A percentile compares a stretch with the other conserved stretches of the same genome.
Conservation (phyloP, 2,888 invertebrate genomes). For the Sisyra terminalis region DNA sequence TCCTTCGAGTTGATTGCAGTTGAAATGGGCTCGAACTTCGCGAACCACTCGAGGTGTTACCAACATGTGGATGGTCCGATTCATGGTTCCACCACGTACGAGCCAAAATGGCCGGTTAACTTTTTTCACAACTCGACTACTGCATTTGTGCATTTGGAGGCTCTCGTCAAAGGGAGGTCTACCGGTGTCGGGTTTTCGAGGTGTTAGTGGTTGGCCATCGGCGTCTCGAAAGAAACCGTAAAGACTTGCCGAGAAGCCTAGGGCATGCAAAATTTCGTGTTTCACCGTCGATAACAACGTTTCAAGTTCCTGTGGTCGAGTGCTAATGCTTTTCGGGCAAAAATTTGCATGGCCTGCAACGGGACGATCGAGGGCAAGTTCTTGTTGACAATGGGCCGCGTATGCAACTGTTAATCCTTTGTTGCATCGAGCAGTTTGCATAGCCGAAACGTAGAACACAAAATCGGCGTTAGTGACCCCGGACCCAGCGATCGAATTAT, state of each 20-base stretch:
- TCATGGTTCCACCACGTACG: conserved; percentile 58
- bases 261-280: conserved; percentile 94
- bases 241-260: conserved; percentile 92
- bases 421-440: conserved; percentile 83
- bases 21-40: conserved; percentile 80
- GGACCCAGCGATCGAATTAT: conserved; percentile 35
- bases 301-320: conserved; percentile 78
- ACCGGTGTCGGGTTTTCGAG: conserved; percentile 63
- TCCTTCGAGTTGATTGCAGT: conserved; percentile 76
- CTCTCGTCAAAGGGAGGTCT: conserved; percentile 83
- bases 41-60: conserved; percentile 80
- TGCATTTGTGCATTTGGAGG: conserved; percentile 88
- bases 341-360: conserved; percentile 83
- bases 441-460: conserved; percentile 90
- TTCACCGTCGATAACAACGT: conserved; percentile 90
- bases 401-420: conserved; percentile 88
- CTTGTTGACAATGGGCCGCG: conserved; percentile 97
- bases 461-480: conserved; percentile 81
- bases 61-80: conserved; percentile 64
- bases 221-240: conserved; percentile 93
- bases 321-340: conserved; percentile 87
- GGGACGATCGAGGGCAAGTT: conserved; percentile 75
- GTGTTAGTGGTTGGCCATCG: conserved; percentile 74
- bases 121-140: conserved; percentile 45
- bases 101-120: conserved; percentile 47